Base-by-base conservation (phyloP, 2,113 vertebrate species). In the Pituophis catenifer region DNA sequence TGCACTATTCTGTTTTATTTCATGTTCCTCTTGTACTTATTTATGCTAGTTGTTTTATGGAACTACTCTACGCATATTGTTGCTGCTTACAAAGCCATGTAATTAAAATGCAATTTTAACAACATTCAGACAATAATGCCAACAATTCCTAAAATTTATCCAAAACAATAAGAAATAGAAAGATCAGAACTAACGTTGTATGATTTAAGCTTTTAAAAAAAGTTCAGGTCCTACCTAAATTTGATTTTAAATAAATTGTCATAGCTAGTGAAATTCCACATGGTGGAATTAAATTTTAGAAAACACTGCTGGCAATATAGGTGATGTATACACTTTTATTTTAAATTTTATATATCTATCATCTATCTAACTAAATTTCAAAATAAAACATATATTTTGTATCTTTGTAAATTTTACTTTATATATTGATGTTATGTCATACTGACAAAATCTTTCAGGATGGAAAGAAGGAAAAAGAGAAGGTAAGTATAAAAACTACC, bases 71-170 rank as follows among this genome's bases (percentile, higher is more conserved):
- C 94, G 94, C 90, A 94, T 0, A 92, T 97, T 91, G 94, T 95
- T 96, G 91, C 95, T 96, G 96, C 95, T 96, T 97, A 92, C 95
- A 97, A 98, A 97, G 17, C 1, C 19, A 97, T 97, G 96, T 98
- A 97, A 97, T 96, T 97, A 98, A 98, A 98, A 96, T 97, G 95
- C 96, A 96, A 97, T 98, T 98, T 97, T 97, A 97, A 97, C 98
- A 97, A 97, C 97, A 97, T 98, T 97, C 95, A 97, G 97, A 98
- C 97, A 96, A 97, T 97, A 97, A 98, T 98, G 97, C 94, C 90
- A 92, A 97, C 96, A 96, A 95, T 97, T 96, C 98, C 97, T 96
- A 98, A 98, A 97, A 97, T 98, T 97, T 97, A 97, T 97, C 97
- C 97, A 97, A 95, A 97, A 96, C 95, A 95, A 96, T 97, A 95